Evolutionary conservation across 2,797 vertebrate genomes (phyloP).

Genomic region (Acanthurus tractus): DNA sequence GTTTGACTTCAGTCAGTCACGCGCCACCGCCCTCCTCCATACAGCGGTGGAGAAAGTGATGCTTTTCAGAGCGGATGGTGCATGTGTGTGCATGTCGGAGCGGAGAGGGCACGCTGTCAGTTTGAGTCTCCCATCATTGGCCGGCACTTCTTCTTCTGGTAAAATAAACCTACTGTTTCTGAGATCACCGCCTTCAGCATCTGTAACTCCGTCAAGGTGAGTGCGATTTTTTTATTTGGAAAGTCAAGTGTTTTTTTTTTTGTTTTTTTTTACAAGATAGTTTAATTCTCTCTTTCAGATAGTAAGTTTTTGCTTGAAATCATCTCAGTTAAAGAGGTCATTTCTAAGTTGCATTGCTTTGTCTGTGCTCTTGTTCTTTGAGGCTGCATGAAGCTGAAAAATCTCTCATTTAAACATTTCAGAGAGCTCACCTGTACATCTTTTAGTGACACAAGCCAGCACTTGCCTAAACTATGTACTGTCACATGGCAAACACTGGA

Average conservation of each 20-base stretch:
- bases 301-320: neutral
- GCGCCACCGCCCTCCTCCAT: slow-evolving; percentile 25
- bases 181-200: slow-evolving; percentile 1
- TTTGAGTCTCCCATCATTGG: neutral
- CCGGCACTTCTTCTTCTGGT: no score
- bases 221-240: slow-evolving; percentile 26
- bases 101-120: neutral
- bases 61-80: slow-evolving; percentile 33
- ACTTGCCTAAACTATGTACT: neutral
- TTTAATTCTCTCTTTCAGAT: neutral
- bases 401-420: neutral
- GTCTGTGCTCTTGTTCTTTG: neutral
- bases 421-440: no score
- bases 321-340: neutral
- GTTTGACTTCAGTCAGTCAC: slow-evolving; percentile 22
- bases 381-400: neutral
- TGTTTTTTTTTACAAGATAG: neutral
- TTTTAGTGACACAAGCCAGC: slow-evolving; percentile 8
- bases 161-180: neutral
- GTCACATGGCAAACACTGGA: neutral
- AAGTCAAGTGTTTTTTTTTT: no score
- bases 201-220: slow-evolving; percentile 69
- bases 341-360: slow-evolving; percentile 15
- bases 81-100: slow-evolving; percentile 54
- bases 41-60: slow-evolving; percentile 50